Conservation (phyloP, 2,797 vertebrate genomes). For the Hemibagrus guttatus region DNA sequence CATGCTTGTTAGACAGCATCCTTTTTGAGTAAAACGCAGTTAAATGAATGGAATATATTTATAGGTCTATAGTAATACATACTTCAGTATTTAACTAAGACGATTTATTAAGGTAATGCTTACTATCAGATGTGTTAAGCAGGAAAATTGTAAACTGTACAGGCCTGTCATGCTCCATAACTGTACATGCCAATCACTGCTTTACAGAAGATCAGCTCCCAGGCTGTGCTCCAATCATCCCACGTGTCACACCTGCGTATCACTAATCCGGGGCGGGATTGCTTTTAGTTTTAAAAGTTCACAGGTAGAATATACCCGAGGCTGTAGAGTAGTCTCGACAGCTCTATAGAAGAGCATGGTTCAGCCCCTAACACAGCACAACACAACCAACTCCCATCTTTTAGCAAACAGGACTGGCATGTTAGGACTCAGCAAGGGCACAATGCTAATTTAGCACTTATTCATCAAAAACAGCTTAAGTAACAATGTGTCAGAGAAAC, state of each 20-base stretch:
- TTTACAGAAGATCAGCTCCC: conserved; percentile 12
- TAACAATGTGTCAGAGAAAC: not conserved
- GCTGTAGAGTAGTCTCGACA: conserved; percentile 22
- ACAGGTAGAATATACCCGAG: conserved; percentile 19
- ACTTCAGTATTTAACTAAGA: not conserved
- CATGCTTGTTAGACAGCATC: not conserved
- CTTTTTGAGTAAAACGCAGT: not conserved
- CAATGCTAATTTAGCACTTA: conserved; percentile 5
- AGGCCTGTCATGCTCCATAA: not conserved
- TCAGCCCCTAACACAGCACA: conserved; percentile 13
- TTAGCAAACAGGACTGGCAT: conserved; percentile 25
- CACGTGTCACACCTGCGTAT: conserved; percentile 15
- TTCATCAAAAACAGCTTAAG: conserved; percentile 2
- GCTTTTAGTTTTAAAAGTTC: not conserved
- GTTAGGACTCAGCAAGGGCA: conserved; percentile 22
- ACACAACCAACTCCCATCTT: not conserved
- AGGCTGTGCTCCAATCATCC: conserved; percentile 19
- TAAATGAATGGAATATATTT: not conserved
- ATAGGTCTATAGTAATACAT: not conserved
- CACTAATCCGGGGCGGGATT: not conserved
- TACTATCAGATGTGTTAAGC: conserved; percentile 6
- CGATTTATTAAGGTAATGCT: not conserved
- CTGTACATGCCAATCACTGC: conserved; percentile 3
- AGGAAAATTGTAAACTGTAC: not conserved
- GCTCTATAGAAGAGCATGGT: not conserved